Evolutionary conservation across 2,888 invertebrate species (phyloP).

Genomic region (Pinctada fucata): DNA sequence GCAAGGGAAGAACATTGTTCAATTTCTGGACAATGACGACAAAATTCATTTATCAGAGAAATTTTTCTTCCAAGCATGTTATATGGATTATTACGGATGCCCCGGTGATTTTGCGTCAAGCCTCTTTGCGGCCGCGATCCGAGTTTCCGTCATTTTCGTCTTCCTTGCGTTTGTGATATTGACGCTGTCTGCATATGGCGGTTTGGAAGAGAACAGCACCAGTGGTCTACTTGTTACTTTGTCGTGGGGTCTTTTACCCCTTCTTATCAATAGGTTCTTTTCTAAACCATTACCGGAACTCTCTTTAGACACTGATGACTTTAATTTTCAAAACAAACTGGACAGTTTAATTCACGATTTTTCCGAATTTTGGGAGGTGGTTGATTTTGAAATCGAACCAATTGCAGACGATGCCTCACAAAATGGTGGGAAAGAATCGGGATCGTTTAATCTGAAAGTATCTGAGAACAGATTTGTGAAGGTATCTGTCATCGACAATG

Average conservation of each 20-base stretch:
- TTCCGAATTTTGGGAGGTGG: conserved; percentile 18
- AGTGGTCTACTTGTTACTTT: neutral
- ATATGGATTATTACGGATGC: conserved; percentile 24
- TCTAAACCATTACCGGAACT: conserved; percentile 20
- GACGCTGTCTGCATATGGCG: neutral
- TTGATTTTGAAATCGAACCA: too few relatives aligned
- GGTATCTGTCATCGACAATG: too few relatives aligned
- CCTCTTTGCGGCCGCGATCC: neutral
- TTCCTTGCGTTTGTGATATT: neutral
- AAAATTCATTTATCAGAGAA: conserved; percentile 18
- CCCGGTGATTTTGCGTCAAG: conserved; percentile 20
- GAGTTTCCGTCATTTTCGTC: conserved; percentile 4
- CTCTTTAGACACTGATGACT: conserved; percentile 17
- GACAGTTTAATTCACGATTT: conserved; percentile 14
- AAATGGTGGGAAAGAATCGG: too few relatives aligned
- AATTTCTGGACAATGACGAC: conserved; percentile 19
- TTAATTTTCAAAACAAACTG: conserved; percentile 16
- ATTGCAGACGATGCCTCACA: too few relatives aligned
- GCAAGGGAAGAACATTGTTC: conserved; percentile 1
- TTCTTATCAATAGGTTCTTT: conserved; percentile 12
- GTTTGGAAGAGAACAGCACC: neutral
- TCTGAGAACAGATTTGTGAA: too few relatives aligned
- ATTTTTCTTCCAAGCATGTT: conserved; percentile 21
- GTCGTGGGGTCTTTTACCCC: neutral
- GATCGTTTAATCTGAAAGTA: too few relatives aligned